phyloP scores from a whole-genome alignment of 2,797 vertebrate species.

The Anas bahamensis region DNA sequence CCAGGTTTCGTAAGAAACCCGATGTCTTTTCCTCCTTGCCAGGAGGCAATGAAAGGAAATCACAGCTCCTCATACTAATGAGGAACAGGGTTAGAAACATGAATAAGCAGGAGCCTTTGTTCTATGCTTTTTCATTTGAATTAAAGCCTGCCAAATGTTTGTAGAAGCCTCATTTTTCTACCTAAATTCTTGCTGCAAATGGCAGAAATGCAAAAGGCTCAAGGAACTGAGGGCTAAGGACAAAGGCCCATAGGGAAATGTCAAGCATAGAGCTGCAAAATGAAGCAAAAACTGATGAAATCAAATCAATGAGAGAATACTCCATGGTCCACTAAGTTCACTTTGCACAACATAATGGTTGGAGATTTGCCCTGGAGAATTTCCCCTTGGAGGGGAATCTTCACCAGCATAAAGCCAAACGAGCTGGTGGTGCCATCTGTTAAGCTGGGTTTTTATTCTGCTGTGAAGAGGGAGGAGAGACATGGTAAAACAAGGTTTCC shows the following conservation, averaged over 20 bases:
- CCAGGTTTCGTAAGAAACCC: neutral
- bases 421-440: conserved; percentile 39
- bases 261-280: conserved; percentile 34
- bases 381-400: conserved; percentile 12
- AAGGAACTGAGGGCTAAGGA: conserved; percentile 27
- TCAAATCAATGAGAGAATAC: conserved; percentile 26
- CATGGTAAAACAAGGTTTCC: neutral
- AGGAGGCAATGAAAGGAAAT: conserved; percentile 57
- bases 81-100: conserved; percentile 50
- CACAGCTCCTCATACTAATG: conserved; percentile 50
- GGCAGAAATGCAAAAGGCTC: conserved; percentile 12
- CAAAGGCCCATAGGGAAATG: conserved; percentile 23
- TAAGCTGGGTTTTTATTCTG: neutral
- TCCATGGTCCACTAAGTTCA: conserved; percentile 34
- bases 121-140: conserved; percentile 32
- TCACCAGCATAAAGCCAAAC: conserved; percentile 1
- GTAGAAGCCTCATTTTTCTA: conserved; percentile 49
- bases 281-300: conserved; percentile 53
- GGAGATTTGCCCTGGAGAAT: conserved; percentile 42
- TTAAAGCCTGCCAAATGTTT: conserved; percentile 40
- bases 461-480: neutral
- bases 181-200: conserved; percentile 28
- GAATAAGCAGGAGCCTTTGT: conserved; percentile 63
- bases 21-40: conserved; percentile 30
- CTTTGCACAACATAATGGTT: neutral